These are phyloP conservation scores for Spisula subtruncata DNA, from an alignment of 2,888 invertebrate species.

Conservation along the genomic window DNA sequence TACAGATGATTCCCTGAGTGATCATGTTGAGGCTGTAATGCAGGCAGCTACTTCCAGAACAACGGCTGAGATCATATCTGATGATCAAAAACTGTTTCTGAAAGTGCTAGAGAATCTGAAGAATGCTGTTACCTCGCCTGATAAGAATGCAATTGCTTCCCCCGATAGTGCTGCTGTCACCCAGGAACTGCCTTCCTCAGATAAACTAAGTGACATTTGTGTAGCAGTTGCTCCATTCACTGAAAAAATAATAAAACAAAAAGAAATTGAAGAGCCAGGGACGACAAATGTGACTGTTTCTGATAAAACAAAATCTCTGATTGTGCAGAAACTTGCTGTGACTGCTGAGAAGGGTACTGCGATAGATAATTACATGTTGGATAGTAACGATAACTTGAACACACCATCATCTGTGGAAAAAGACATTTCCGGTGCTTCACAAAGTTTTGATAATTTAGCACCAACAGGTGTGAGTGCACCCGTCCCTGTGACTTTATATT, in stretches of 20 bases:
- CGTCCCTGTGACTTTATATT: conserved; percentile 4
- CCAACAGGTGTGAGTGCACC: neutral
- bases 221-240: conserved; percentile 29
- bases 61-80: conserved; percentile 50
- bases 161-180: conserved; percentile 42
- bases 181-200: neutral
- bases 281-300: conserved; percentile 65
- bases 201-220: conserved; percentile 29
- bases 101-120: conserved; percentile 71
- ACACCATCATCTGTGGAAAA: neutral
- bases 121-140: conserved; percentile 65
- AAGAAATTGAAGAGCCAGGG: conserved; percentile 50
- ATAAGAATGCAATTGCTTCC: conserved; percentile 65
- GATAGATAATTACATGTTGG: neutral
- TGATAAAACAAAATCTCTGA: conserved; percentile 67
- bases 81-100: conserved; percentile 67
- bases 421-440: neutral
- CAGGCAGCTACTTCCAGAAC: neutral
- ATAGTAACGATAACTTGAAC: neutral
- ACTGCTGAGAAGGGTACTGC: conserved; percentile 4
- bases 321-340: conserved; percentile 58
- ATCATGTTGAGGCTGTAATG: neutral
- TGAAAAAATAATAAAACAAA: conserved; percentile 22
- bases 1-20: conserved; percentile 1
- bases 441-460: neutral